Evolutionary conservation across 2,797 vertebrate genomes (phyloP), one percentile per base, ranked within the genome.

Genomic region (Macrochelys suwanniensis): DNA sequence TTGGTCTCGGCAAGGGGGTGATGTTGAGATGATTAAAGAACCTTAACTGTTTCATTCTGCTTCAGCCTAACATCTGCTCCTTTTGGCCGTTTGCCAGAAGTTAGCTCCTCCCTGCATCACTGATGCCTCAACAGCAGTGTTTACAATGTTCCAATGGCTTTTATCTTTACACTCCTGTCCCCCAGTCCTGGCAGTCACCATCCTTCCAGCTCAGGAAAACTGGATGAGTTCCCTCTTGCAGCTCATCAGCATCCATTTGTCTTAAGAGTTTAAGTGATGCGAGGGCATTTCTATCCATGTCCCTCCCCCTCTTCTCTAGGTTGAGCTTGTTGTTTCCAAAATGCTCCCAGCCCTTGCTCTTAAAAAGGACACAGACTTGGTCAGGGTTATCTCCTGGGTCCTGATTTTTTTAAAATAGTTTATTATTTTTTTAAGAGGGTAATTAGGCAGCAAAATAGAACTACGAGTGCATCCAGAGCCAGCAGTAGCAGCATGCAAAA

Each of bases 1-100:
- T 42, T 2, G 1, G 12, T 85, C 83, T 84, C 97, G 97, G 15
- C 84, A 0, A 21, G 95, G 91, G 96, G 95, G 96, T 80, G 49
- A 65, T 85, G 82, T 6, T 80, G 96, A 94, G 92, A 87, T 88
- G 50, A 89, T 31, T 0, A 10, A 84, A 81, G 37, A 71, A 71
- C 80, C 86, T 85, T 85, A 42, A 1, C 61, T 88, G 54, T 54
- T 78, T 92, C 74, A 26, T 84, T 93, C 54, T 89, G 0, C 79
- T 74, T 31, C 49, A 92, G 26, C 11, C 76, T 79, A 51, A 45
- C 42, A 51, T 50, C n/a, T 12, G 0, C 86, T 91, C 95, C 93
- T 89, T 93, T 15, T 25, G 84, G 79, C 68, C 56, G 15, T 31
- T 65, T 78, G 81, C 56, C 84, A 54, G 77, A 11, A 78, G 57